Base-by-base conservation (phyloP, 2,888 invertebrate species). In the Diarsia mendica region DNA sequence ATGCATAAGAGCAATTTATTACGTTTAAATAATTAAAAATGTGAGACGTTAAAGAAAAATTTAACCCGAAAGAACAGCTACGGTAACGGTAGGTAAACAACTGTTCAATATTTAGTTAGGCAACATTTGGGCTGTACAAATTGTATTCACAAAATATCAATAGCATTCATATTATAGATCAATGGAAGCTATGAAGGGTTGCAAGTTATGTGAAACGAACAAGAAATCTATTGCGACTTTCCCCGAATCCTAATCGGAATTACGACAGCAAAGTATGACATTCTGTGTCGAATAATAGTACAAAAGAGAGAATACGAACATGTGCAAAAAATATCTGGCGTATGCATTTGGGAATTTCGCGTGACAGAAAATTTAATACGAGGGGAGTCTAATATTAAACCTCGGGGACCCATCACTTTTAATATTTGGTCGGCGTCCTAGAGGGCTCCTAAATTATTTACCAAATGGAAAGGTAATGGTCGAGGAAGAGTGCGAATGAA, bases 401-500 rank as follows among this genome's bases (percentile, higher is more conserved):
- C 96, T 95, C 90, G 90, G 96, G 96, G 96, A 96, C 93, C 95
- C 96, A 96, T 96, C 96, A 96, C 95, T 96, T 96, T 96, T 96
- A 96, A 96, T 96, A 96, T 96, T 94, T 96, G 95, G 94, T 94
- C 93, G 93, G 89, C 90, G 94, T 95, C 96, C 96, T 96, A 92
- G 94, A 94, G 96, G 96, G 93, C 94, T 93, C 91, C 94, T 96
- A 96, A 96, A 96, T 96, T 96, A 96, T 96, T 96, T 95, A 95
- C 95, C 94, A 95, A 96, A 96, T 96, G 95, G 95, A 95, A 95
- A 96, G 96, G 96, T 96, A 96, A 96, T 96, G 96, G 96, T 92
- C 93, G 93, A 91, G 93, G 94, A 95, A 93, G 94, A 95, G 95
- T 95, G 94, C 92, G 95, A 95, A 95, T 95, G 94, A 93, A 94